Conservation (phyloP, 2,797 vertebrate genomes). For the Sebastes diploproa region DNA sequence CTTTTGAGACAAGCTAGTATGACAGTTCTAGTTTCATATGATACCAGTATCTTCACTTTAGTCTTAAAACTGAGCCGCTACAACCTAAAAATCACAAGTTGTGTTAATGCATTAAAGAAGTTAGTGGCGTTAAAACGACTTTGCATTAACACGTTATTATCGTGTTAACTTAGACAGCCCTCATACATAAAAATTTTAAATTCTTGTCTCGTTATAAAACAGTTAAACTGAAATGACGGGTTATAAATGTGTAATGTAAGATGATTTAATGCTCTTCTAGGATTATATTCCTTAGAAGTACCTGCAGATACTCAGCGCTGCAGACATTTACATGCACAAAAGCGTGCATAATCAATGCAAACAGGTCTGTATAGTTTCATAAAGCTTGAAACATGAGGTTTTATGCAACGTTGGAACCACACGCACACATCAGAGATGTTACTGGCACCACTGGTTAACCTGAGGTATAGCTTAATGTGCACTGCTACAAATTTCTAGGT, state of each 20-base stretch:
- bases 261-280: background rate
- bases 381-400: conserved; percentile 31
- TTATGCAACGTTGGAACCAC: background rate
- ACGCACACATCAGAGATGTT: background rate
- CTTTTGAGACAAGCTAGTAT: too few relatives aligned
- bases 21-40: too few relatives aligned
- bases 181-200: too few relatives aligned
- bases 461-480: background rate
- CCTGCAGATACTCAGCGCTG: background rate
- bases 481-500: background rate
- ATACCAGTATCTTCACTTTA: too few relatives aligned
- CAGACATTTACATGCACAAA: background rate
- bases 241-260: background rate
- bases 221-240: background rate
- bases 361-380: conserved; percentile 24
- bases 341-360: background rate
- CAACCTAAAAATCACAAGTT: too few relatives aligned
- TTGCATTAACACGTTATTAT: too few relatives aligned
- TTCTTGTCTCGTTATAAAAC: background rate
- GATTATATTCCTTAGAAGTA: background rate
- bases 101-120: too few relatives aligned
- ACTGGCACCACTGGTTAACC: background rate
- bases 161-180: too few relatives aligned
- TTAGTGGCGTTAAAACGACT: too few relatives aligned
- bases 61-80: too few relatives aligned